A percentile compares a stretch with the other conserved stretches of the same genome.
Evolutionary conservation across 1,140 invertebrate species (phyloP).

Genomic region (Drosophila pectinifera): DNA sequence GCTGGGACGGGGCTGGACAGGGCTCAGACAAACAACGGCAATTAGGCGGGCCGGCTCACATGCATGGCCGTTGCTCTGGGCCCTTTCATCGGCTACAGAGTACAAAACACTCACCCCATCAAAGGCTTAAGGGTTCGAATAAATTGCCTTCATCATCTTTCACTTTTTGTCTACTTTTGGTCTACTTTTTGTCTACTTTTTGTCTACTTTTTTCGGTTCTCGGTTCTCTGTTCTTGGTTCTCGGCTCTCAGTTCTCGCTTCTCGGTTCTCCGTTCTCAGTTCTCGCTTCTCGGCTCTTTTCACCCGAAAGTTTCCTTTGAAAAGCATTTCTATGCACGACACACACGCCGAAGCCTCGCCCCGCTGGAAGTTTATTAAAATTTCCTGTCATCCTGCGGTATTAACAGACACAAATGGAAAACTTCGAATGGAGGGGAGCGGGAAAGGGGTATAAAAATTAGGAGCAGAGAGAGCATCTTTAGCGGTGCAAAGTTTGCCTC

Average conservation of each 20-base stretch:
- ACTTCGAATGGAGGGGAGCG: slow-evolving; percentile 11
- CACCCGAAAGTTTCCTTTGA: slow-evolving; percentile 27
- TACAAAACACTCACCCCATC: slow-evolving; percentile 37
- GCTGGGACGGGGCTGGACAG: too few species aligned
- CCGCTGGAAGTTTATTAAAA: slow-evolving; percentile 42
- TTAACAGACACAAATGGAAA: slow-evolving; percentile 28
- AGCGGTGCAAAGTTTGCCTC: slow-evolving; percentile 1
- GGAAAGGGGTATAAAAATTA: background rate
- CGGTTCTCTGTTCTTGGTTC: background rate
- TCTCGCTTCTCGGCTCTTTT: slow-evolving; percentile 6
- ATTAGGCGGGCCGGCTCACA: slow-evolving; percentile 41
- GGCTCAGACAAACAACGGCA: slow-evolving; percentile 43
- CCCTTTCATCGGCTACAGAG: slow-evolving; percentile 17
- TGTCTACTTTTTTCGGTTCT: background rate
- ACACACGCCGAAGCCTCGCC: slow-evolving; percentile 16
- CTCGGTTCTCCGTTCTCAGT: background rate
- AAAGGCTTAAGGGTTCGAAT: slow-evolving; percentile 67
- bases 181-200: background rate
- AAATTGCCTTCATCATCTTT: slow-evolving; percentile 82
- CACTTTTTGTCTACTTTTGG: too few species aligned
- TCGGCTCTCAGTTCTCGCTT: background rate
- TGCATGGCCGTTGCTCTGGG: slow-evolving; percentile 22
- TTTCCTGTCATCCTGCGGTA: slow-evolving; percentile 48
- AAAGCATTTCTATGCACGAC: slow-evolving; percentile 58
- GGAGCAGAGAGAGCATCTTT: background rate